These are phyloP conservation scores for Perizoma flavofasciatum DNA, from an alignment of 2,888 invertebrate species.

Conservation along the genomic window DNA sequence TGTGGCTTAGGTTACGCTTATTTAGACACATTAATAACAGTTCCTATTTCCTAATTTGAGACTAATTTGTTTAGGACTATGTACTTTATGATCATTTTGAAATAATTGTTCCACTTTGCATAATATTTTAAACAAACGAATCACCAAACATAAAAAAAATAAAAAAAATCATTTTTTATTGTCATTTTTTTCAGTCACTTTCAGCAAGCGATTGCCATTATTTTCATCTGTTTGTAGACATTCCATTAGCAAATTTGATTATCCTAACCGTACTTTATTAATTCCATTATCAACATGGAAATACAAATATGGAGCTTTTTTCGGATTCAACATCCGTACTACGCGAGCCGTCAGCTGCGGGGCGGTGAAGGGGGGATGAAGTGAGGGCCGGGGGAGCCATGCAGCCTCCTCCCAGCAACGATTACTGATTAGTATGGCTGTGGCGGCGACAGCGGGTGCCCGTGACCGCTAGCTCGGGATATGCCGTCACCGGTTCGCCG, in stretches of 20 bases:
- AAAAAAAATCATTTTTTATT: not conserved
- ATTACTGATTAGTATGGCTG: conserved; percentile 85
- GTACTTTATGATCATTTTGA: too few species aligned
- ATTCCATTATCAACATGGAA: conserved; percentile 30
- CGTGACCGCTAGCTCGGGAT: conserved; percentile 66
- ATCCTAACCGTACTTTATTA: conserved; percentile 26
- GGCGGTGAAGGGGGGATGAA: conserved; percentile 34
- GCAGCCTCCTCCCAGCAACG: conserved; percentile 83
- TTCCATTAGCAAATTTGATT: conserved; percentile 52
- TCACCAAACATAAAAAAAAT: not conserved
- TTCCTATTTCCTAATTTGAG: too few species aligned
- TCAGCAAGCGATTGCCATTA: not conserved
- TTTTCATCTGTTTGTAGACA: conserved; percentile 1
- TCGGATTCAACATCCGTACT: conserved; percentile 61
- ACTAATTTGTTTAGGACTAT: too few species aligned
- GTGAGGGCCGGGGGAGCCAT: conserved; percentile 59
- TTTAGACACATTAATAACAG: too few species aligned
- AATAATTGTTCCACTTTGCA: too few species aligned
- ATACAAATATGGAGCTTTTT: conserved; percentile 39
- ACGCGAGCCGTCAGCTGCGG: conserved; percentile 50
- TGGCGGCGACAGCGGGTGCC: conserved; percentile 77
- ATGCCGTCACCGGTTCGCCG: conserved; percentile 64
- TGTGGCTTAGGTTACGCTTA: too few species aligned
- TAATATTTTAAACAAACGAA: too few species aligned
- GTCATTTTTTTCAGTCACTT: not conserved